These are phyloP conservation scores for Cephus pygmeus DNA, from an alignment of 2,888 invertebrate species.

Conservation along the genomic window DNA sequence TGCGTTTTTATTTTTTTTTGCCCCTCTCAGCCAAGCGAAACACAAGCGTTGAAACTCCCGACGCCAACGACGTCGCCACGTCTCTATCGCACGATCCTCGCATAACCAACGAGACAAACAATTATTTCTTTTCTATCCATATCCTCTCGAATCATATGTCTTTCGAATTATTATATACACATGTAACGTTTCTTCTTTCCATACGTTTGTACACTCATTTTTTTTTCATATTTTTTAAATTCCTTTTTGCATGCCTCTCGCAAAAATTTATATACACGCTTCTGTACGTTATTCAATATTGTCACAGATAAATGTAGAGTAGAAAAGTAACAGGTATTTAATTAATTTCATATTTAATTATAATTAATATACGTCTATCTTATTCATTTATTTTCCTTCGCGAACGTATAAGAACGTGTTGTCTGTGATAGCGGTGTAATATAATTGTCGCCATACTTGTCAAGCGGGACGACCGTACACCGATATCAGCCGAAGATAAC, in stretches of 20 bases:
- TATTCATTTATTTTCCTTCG: background rate
- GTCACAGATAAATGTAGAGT: background rate
- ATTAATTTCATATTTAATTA: background rate
- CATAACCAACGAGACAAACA: background rate
- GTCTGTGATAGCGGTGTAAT: background rate
- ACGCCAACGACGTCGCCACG: background rate
- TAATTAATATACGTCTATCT: background rate
- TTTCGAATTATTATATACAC: background rate
- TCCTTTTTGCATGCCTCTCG: background rate
- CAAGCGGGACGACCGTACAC: background rate
- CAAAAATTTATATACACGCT: background rate
- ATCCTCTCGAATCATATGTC: background rate
- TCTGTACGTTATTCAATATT: background rate
- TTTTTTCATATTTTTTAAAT: no score
- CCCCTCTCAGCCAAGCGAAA: conserved; percentile 20
- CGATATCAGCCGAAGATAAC: background rate
- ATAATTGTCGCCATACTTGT: background rate
- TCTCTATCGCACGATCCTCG: background rate
- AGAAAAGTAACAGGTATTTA: background rate
- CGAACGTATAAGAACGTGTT: background rate
- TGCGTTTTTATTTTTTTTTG: conserved; percentile 5
- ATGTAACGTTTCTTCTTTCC: background rate
- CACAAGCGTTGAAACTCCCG: background rate
- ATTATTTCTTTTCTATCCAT: background rate
- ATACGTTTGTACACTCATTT: background rate